These are phyloP conservation scores for Discoglossus pictus DNA, from an alignment of 2,797 vertebrate genomes.

Conservation along the genomic window DNA sequence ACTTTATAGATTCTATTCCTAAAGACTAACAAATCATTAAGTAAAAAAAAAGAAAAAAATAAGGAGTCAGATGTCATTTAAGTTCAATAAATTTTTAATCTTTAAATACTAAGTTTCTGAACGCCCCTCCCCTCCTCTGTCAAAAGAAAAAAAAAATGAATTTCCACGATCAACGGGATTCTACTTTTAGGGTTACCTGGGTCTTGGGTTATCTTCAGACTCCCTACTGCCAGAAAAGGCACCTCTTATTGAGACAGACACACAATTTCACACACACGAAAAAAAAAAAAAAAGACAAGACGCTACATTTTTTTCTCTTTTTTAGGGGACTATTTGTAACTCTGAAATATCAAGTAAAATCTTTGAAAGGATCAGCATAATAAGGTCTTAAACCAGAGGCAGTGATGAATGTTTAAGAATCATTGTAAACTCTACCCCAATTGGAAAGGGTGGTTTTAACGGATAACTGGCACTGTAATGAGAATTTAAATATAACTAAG, in stretches of 20 bases:
- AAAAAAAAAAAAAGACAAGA: neutral
- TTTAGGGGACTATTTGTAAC: neutral
- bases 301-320: neutral
- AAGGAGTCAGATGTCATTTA: neutral
- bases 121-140: neutral
- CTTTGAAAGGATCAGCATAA: neutral
- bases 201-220: neutral
- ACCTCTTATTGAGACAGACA: constrained; percentile 1
- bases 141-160: constrained; percentile 3
- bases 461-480: neutral
- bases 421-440: neutral
- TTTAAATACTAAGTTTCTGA: constrained; percentile 24
- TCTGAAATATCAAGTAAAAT: constrained; percentile 1
- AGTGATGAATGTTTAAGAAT: neutral
- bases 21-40: too few species aligned
- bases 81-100: constrained; percentile 7
- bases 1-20: too few species aligned
- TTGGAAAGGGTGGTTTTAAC: neutral
- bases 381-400: neutral
- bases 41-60: too few species aligned
- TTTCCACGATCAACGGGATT: constrained; percentile 5
- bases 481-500: constrained; percentile 3
- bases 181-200: constrained; percentile 1
- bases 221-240: constrained; percentile 29
- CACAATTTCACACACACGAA: neutral